phyloP scores from a whole-genome alignment of 1,140 invertebrate species.

The Laupala kohalensis region DNA sequence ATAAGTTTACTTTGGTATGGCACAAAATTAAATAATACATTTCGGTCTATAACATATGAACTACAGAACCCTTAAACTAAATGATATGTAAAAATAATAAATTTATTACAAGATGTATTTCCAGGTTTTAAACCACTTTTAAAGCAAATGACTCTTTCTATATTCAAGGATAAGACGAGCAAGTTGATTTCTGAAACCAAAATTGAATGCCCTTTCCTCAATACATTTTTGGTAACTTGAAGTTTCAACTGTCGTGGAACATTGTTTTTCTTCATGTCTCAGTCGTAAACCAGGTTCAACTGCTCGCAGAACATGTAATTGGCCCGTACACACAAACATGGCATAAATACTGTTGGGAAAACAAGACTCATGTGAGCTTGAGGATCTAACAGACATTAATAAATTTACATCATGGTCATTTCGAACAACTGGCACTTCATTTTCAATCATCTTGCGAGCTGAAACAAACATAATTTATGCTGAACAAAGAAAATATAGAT shows the following conservation, averaged over 20 bases:
- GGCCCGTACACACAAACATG: constrained; percentile 45
- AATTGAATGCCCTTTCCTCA: constrained; percentile 23
- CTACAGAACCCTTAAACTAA: background rate
- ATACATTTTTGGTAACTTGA: constrained; percentile 23
- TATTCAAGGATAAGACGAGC: constrained; percentile 33
- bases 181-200: constrained; percentile 32
- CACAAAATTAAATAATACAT: background rate
- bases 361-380: background rate
- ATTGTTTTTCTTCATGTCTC: constrained; percentile 35
- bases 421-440: constrained; percentile 42
- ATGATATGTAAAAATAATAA: background rate
- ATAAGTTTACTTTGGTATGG: background rate
- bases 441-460: constrained; percentile 47
- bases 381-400: background rate
- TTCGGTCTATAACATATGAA: background rate
- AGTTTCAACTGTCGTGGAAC: constrained; percentile 20
- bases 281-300: constrained; percentile 55
- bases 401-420: constrained; percentile 43
- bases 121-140: background rate
- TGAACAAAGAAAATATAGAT: constrained; percentile 3
- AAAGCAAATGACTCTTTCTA: constrained; percentile 9
- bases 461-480: constrained; percentile 21
- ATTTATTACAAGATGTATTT: background rate
- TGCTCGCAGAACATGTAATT: constrained; percentile 52
- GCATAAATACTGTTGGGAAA: constrained; percentile 37